Conservation (phyloP, 2,113 vertebrate species). For the Siniperca knerii region DNA sequence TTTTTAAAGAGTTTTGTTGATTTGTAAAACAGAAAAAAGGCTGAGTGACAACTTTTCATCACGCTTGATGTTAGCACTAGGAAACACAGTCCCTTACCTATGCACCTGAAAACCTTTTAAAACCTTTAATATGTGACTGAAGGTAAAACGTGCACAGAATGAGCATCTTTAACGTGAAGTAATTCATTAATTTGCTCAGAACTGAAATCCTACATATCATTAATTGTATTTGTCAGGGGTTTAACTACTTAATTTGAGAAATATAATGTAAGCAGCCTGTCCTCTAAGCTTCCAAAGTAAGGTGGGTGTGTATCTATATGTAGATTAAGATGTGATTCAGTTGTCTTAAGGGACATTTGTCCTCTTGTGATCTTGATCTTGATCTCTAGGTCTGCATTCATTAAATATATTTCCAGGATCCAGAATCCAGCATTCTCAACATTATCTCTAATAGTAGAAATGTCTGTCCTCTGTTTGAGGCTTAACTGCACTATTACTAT, state of each 20-base stretch:
- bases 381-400: not conserved
- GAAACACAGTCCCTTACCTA: not conserved
- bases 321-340: not conserved
- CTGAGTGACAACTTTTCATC: not conserved
- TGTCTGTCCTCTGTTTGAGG: not conserved
- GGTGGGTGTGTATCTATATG: not conserved
- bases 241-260: not conserved
- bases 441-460: not conserved
- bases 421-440: not conserved
- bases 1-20: not conserved
- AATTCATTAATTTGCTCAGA: not conserved
- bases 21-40: not conserved
- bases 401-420: not conserved
- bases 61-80: not conserved
- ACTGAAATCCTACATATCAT: not conserved
- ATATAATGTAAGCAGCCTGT: not conserved
- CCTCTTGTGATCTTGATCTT: too few relatives aligned
- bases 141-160: not conserved
- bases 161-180: not conserved
- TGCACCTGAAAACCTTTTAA: not conserved
- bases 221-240: not conserved
- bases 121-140: not conserved
- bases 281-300: not conserved
- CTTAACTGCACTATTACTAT: constrained; percentile 27
- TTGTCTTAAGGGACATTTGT: not conserved